Evolutionary conservation across 2,797 vertebrate genomes (phyloP).

Genomic region (Pantherophis alleghaniensis): DNA sequence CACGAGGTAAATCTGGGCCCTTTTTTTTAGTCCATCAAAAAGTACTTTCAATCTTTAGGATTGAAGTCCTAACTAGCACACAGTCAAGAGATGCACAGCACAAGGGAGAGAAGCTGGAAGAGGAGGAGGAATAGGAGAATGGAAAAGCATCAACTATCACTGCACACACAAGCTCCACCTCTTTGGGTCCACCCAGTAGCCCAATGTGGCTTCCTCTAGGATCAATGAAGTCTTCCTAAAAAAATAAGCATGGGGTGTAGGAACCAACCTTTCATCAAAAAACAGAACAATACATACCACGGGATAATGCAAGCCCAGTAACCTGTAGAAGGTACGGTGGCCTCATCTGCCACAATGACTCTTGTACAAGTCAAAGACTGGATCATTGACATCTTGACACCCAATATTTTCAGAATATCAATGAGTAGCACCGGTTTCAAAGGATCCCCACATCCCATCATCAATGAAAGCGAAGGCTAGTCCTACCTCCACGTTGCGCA

Average conservation of each 20-base stretch:
- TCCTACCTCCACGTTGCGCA: constrained; percentile 98
- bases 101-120: not conserved
- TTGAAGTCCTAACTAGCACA: not conserved
- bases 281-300: not conserved
- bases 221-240: constrained; percentile 79
- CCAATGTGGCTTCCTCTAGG: constrained; percentile 78
- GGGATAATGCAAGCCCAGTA: not conserved
- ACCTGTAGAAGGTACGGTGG: not conserved
- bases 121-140: not conserved
- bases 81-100: not conserved
- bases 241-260: not conserved
- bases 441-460: not conserved
- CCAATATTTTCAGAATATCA: not conserved
- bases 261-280: not conserved
- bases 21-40: not conserved
- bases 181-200: constrained; percentile 81
- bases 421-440: not conserved
- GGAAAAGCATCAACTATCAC: constrained; percentile 48
- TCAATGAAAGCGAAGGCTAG: not conserved
- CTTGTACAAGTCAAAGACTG: not conserved
- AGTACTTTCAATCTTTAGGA: not conserved
- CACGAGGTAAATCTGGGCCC: not conserved
- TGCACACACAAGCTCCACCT: constrained; percentile 76
- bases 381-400: not conserved
- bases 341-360: not conserved